Evolutionary conservation across 1,140 invertebrate species (phyloP), one percentile per base, ranked within the genome.

Genomic region (Brachionus koreanus): DNA sequence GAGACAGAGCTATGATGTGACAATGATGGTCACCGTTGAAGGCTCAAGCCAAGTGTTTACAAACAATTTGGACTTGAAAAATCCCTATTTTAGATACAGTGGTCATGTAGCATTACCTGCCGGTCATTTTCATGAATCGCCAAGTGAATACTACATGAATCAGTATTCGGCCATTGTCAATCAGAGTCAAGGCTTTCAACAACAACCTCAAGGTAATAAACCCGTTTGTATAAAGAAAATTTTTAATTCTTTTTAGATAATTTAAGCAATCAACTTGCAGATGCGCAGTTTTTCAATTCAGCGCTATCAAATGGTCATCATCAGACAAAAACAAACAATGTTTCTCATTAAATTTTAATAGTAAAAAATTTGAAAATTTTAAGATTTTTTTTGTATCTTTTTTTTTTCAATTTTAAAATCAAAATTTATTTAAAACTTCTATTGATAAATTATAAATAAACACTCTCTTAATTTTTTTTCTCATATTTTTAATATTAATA

Each of bases 1-100:
- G 89, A 89, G 93, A 87, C 97, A 98, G 91, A 98, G 96, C 85
- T 98, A 99, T 87, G 97, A 99, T 90, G 96, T 98, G n/a, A 96
- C 95, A 16, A 98, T 99, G 87, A 94, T 96, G 85, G 87, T 98
- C 82, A 92, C 92, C 83, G 91, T 98, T 42, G 95, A 97, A 88
- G 95, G 95, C 39, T 94, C 94, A 13, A 92, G 91, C 72, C 92
- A 92, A 84, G 87, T 87, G 67, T 87, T 87, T 16, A 82, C 83
- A 81, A 99, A 98, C 87, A 95, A 94, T 25, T 90, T 99, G 85
- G 97, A 99, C 89, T 90, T 99, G 84, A 99, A 99, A 90, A 99
- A 98, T 90, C 97, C 97, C 7, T 98, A 97, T 91, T 99, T 99
- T 89, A 79, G 76, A 61, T 79, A 79, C 33, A 82, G 43, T 35